Evolutionary conservation across 2,113 vertebrate genomes (phyloP).

Genomic region (Caranx ignobilis): DNA sequence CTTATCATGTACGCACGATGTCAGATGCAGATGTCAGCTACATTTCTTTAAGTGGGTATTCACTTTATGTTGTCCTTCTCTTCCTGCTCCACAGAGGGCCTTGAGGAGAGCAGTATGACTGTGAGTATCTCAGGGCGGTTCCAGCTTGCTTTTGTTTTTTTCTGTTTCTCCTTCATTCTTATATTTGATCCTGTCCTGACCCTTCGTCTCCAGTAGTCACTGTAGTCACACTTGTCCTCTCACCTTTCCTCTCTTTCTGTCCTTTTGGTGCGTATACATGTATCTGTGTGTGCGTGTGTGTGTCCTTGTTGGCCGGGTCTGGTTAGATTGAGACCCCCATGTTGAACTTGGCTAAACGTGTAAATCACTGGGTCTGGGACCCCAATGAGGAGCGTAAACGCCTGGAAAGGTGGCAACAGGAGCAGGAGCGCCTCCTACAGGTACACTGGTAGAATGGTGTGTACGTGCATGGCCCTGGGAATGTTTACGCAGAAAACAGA

Average conservation of each 20-base stretch:
- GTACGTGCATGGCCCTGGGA: constrained; percentile 51
- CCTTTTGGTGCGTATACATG: constrained; percentile 61
- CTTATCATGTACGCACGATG: background rate
- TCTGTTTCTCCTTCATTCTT: constrained; percentile 65
- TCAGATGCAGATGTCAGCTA: background rate
- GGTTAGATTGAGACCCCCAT: constrained; percentile 87
- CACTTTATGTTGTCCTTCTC: constrained; percentile 12
- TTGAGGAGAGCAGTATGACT: constrained; percentile 77
- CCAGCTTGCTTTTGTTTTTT: constrained; percentile 23
- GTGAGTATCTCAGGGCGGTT: constrained; percentile 75
- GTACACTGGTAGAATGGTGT: constrained; percentile 80
- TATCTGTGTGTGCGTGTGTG: constrained; percentile 43
- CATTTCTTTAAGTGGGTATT: background rate
- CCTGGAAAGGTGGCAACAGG: constrained; percentile 96
- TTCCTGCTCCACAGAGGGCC: constrained; percentile 72
- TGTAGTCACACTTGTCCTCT: constrained; percentile 75
- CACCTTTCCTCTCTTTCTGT: constrained; percentile 80
- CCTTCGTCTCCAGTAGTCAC: constrained; percentile 70
- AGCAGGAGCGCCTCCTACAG: constrained; percentile 97
- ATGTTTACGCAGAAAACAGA: constrained; percentile 15
- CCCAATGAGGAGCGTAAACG: constrained; percentile 96
- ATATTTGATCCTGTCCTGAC: constrained; percentile 70
- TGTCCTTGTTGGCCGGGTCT: constrained; percentile 49
- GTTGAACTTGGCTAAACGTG: constrained; percentile 89
- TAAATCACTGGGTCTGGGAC: constrained; percentile 97